These are phyloP conservation scores for Alligator sinensis DNA, from an alignment of 2,113 vertebrate genomes.

Conservation along the genomic window DNA sequence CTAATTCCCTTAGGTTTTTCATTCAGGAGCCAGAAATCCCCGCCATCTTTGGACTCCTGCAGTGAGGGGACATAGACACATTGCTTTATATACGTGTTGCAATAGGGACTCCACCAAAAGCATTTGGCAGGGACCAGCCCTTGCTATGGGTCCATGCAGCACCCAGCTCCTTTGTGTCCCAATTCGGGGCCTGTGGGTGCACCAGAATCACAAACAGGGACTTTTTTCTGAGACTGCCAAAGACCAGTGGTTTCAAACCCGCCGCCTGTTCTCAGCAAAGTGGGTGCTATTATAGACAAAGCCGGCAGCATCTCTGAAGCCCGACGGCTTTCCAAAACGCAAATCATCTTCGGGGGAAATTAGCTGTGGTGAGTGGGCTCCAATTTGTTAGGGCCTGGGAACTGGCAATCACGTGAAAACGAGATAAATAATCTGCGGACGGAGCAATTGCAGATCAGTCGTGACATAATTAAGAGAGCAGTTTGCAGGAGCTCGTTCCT, in stretches of 20 bases:
- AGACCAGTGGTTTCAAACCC: neutral
- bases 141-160: neutral
- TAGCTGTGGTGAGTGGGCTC: slow-evolving; percentile 29
- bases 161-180: neutral
- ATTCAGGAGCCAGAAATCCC: neutral
- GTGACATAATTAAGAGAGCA: slow-evolving; percentile 59
- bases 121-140: neutral
- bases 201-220: neutral
- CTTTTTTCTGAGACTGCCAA: neutral
- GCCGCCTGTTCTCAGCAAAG: slow-evolving; percentile 5
- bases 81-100: neutral
- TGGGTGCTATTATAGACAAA: neutral
- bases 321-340: slow-evolving; percentile 30
- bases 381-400: slow-evolving; percentile 59
- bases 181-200: neutral
- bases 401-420: slow-evolving; percentile 53
- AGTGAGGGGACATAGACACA: neutral
- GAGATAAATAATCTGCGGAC: slow-evolving; percentile 66
- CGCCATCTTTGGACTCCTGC: neutral
- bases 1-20: neutral
- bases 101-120: neutral
- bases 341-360: slow-evolving; percentile 49
- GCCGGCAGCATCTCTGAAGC: neutral
- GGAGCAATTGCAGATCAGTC: slow-evolving; percentile 56
- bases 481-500: slow-evolving; percentile 44